These are phyloP conservation scores for Hydrotaea cyrtoneurina DNA, from an alignment of 2,888 invertebrate genomes.

Conservation along the genomic window DNA sequence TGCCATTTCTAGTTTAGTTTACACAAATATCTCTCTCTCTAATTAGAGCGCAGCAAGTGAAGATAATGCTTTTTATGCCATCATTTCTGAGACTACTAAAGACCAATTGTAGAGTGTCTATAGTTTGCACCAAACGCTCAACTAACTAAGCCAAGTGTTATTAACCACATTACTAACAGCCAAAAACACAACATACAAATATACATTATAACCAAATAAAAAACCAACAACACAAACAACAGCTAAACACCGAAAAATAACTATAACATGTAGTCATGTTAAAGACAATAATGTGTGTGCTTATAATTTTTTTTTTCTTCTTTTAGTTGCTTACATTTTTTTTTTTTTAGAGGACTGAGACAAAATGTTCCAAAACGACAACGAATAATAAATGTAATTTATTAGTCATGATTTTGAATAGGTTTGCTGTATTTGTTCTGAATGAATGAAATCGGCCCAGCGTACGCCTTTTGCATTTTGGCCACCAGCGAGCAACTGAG, in stretches of 20 bases:
- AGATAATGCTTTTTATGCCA: too few relatives aligned
- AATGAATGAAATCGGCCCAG: slow-evolving; percentile 2
- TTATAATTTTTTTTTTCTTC: slow-evolving; percentile 37
- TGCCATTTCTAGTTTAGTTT: too few relatives aligned
- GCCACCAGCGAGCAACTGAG: background rate
- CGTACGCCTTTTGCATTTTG: slow-evolving; percentile 47
- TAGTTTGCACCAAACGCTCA: slow-evolving; percentile 20
- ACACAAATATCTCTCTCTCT: too few relatives aligned
- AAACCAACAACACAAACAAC: background rate
- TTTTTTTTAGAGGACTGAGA: slow-evolving; percentile 16
- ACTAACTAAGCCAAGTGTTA: slow-evolving; percentile 1
- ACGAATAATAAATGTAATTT: slow-evolving; percentile 47
- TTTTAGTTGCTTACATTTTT: background rate
- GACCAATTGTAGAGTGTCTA: background rate
- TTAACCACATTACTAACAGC: slow-evolving; percentile 37
- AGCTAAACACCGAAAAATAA: background rate
- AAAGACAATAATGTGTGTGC: too few relatives aligned
- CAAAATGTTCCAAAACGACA: slow-evolving; percentile 28
- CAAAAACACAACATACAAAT: slow-evolving; percentile 37
- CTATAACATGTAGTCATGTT: slow-evolving; percentile 57
- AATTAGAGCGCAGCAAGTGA: too few relatives aligned
- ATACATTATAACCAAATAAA: background rate
- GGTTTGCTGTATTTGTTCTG: slow-evolving; percentile 56
- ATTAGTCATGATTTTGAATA: slow-evolving; percentile 63
- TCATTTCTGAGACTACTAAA: too few relatives aligned